Conservation (phyloP, 2,888 invertebrate species). For the Himalopsyche anomala region DNA sequence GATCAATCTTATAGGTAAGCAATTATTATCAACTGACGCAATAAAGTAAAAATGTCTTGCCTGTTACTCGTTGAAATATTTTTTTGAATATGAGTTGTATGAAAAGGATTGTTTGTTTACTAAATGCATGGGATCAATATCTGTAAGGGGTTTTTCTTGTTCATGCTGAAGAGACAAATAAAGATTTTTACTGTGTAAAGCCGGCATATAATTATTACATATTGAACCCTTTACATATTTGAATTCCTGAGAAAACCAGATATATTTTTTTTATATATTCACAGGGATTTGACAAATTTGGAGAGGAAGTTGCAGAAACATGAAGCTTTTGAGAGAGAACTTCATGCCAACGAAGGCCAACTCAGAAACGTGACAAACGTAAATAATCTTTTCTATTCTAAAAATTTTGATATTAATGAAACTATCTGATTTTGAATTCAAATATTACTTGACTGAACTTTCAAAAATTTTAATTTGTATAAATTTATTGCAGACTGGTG, state of each 20-base stretch:
- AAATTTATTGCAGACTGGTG: constrained; percentile 70
- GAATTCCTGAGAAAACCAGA: not conserved
- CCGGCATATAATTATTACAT: no score
- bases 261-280: constrained; percentile 35
- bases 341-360: constrained; percentile 96
- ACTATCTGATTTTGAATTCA: not conserved
- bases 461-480: not conserved
- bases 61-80: no score
- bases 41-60: no score
- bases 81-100: no score
- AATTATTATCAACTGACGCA: no score
- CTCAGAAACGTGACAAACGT: constrained; percentile 90
- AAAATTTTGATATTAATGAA: not conserved
- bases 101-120: no score
- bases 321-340: constrained; percentile 96
- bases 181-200: no score
- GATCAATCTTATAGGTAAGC: constrained; percentile 89
- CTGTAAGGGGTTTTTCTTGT: not conserved
- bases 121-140: not conserved
- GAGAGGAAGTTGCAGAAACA: constrained; percentile 96
- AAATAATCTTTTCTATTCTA: constrained; percentile 66
- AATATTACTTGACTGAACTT: not conserved
- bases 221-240: not conserved
- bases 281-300: constrained; percentile 89
- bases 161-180: no score